Evolutionary conservation across 2,113 vertebrate genomes (phyloP).

Genomic region (Balaenoptera acutorostrata): DNA sequence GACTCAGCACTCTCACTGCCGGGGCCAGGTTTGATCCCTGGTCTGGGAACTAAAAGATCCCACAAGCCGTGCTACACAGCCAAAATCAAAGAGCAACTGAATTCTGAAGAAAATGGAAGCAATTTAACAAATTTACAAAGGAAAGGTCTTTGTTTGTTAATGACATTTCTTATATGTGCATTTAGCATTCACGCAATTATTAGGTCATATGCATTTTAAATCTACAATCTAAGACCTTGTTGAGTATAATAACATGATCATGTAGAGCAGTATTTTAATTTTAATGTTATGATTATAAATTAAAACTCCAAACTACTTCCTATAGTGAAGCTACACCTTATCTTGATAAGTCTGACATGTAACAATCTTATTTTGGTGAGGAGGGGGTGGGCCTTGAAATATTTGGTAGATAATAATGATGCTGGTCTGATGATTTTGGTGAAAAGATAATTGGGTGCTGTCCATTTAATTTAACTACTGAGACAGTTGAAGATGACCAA

Average conservation of each 20-base stretch:
- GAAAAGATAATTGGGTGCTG: not conserved
- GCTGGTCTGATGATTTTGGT: not conserved
- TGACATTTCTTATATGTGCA: not conserved
- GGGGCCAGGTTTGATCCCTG: not conserved
- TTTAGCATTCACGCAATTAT: not conserved
- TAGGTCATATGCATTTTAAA: not conserved
- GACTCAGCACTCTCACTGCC: not conserved
- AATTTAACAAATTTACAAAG: not conserved
- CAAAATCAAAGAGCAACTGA: not conserved
- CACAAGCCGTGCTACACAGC: no score
- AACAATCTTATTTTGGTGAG: not conserved
- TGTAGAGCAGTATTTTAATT: not conserved
- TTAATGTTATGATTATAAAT: not conserved
- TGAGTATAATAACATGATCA: not conserved
- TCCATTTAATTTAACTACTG: not conserved
- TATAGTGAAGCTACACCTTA: not conserved
- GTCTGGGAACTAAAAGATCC: not conserved
- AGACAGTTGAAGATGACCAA: not conserved
- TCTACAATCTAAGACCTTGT: not conserved
- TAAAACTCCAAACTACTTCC: not conserved
- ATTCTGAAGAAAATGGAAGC: not conserved
- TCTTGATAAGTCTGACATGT: not conserved
- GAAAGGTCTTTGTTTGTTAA: not conserved
- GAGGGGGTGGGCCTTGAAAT: not conserved
- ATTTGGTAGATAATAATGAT: not conserved